Evolutionary conservation across 2,797 vertebrate species (phyloP), one percentile per base, ranked within the genome.

Genomic region (Paramormyrops hopkinsi): DNA sequence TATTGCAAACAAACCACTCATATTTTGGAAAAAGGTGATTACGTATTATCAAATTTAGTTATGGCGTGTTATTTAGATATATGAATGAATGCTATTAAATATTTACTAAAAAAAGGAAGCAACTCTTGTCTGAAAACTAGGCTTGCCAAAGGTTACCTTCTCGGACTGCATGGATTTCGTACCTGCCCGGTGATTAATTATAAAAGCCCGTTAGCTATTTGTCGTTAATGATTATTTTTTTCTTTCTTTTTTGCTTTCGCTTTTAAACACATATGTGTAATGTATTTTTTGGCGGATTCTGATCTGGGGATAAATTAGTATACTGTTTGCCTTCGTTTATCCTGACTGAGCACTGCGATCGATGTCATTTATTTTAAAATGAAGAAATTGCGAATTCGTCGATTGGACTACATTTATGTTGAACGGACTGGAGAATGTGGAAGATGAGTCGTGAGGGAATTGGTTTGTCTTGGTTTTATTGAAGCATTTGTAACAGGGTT

Each of bases 41-140:
- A 37, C 51, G 51, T 37, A 33, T 53, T 17, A 41, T 53, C 5
- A 86, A 11, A 29, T 86, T 33, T 19, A 12, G 51, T 17, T 54
- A 54, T 53, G 33, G 1, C 3, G 29, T 41, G 9, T 19, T 19
- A 33, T 86, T 56, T 25, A 86, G 12, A 86, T 29, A 33, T 54
- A 86, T 53, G 12, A 53, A 53, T 29, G 29, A 86, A 86, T 37
- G 11, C 5, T 86, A 9, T 53, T 54, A 86, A 86, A 8, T 37
- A 86, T n/a, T 79, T 33, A 53, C 2, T 91, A 89, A 91, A 94
- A 89, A 88, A 29, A 85, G 76, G 83, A 90, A 56, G 73, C 22
- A 90, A 89, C 88, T 90, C 93, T 91, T 92, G 90, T 93, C 92
- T 92, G 90, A 93, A 91, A 88, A 86, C 85, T 8, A 22, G 51